A percentile compares a stretch with the other conserved stretches of the same genome.
phyloP scores from a whole-genome alignment of 1,140 invertebrate genomes.

The Maconellicoccus hirsutus region DNA sequence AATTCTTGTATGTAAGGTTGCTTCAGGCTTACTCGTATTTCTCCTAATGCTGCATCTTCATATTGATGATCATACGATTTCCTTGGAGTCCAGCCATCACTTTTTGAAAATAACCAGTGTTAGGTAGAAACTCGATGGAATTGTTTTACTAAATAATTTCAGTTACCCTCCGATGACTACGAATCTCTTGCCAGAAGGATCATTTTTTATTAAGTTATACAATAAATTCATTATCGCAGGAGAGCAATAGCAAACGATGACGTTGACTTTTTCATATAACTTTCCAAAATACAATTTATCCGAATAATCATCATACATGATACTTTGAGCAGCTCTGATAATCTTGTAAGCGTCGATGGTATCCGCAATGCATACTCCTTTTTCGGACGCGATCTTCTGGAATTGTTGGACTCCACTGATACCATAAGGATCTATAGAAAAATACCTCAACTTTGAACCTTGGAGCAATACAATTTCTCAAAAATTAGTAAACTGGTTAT shows the following conservation, averaged over 20 bases:
- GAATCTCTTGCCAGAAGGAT: neutral
- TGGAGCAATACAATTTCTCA: no score
- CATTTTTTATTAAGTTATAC: neutral
- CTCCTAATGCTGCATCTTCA: neutral
- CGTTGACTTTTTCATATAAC: neutral
- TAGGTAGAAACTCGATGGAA: no score
- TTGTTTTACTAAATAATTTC: no score
- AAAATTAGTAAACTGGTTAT: no score
- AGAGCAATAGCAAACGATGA: neutral
- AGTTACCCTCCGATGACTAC: neutral
- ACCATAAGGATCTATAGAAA: neutral
- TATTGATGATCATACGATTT: neutral
- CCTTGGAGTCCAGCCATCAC: neutral
- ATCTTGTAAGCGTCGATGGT: neutral
- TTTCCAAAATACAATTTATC: neutral
- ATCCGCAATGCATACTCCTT: neutral
- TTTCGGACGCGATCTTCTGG: neutral
- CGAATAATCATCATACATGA: no score
- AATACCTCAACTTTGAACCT: no score
- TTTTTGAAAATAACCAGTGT: no score
- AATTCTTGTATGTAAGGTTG: constrained; percentile 46
- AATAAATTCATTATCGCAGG: neutral
- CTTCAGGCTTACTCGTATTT: neutral
- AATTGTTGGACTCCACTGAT: neutral
- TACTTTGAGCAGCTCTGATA: no score